phyloP scores from a whole-genome alignment of 2,797 vertebrate species.

The Holocentrus rufus region DNA sequence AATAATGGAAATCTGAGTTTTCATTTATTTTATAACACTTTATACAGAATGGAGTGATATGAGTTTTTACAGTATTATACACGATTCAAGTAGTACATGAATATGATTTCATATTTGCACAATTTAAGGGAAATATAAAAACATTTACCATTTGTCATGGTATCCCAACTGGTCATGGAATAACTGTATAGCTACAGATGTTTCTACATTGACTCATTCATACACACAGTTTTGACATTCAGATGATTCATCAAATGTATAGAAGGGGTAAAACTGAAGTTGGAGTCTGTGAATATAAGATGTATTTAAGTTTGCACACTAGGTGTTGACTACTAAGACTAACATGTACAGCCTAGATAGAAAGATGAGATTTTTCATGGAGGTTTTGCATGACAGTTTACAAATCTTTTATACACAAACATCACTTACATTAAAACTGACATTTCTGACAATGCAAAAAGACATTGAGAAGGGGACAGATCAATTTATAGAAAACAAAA shows the following conservation, averaged over 20 bases:
- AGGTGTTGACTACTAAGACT: conserved; percentile 20
- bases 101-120: conserved; percentile 57
- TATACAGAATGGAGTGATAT: conserved; percentile 68
- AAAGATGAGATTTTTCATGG: background rate
- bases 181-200: background rate
- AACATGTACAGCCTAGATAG: conserved; percentile 34
- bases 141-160: conserved; percentile 28
- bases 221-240: conserved; percentile 37
- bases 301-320: conserved; percentile 19
- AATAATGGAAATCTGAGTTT: conserved; percentile 41
- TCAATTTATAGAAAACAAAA: background rate
- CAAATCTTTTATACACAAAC: conserved; percentile 52
- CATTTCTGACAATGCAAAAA: conserved; percentile 4
- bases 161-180: conserved; percentile 26
- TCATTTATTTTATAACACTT: conserved; percentile 69
- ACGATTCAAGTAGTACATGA: conserved; percentile 70
- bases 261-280: conserved; percentile 36
- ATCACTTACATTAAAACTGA: conserved; percentile 25
- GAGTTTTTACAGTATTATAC: conserved; percentile 71
- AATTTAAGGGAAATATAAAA: conserved; percentile 61
- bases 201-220: conserved; percentile 43
- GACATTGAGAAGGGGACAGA: background rate
- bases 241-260: conserved; percentile 50
- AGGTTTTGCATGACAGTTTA: conserved; percentile 21
- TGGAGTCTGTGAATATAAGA: conserved; percentile 18